phyloP scores from a whole-genome alignment of 2,888 invertebrate species.

The Camptogramma bilineatum region DNA sequence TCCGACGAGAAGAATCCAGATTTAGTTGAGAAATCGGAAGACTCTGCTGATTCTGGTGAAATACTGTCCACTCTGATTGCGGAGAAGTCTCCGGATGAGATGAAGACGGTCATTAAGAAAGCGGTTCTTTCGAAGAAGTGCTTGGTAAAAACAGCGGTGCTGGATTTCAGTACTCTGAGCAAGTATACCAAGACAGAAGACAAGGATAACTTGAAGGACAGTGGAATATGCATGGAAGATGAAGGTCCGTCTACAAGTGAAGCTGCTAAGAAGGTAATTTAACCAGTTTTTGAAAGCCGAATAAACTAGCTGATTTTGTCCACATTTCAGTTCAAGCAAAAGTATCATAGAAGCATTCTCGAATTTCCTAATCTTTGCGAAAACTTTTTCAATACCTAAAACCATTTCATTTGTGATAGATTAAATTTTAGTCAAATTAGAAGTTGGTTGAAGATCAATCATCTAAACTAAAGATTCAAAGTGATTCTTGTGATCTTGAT shows the following conservation, averaged over 20 bases:
- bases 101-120: conserved; percentile 78
- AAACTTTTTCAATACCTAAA: too few relatives aligned
- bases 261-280: conserved; percentile 67
- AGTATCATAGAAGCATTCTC: too few relatives aligned
- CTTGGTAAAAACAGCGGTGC: conserved; percentile 71
- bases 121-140: conserved; percentile 71
- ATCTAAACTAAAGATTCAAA: too few relatives aligned
- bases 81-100: conserved; percentile 73
- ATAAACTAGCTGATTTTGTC: neutral
- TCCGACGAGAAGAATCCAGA: conserved; percentile 81
- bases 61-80: conserved; percentile 70
- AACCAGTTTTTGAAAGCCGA: neutral
- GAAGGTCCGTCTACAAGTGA: conserved; percentile 66
- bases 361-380: too few relatives aligned
- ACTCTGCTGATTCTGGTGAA: conserved; percentile 73
- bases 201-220: conserved; percentile 77
- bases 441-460: too few relatives aligned
- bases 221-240: conserved; percentile 73
- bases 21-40: conserved; percentile 77
- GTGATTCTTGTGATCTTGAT: too few relatives aligned
- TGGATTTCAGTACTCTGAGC: conserved; percentile 72
- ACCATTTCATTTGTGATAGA: too few relatives aligned
- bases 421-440: too few relatives aligned
- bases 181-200: conserved; percentile 64
- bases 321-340: neutral